Percentiles rank a stretch among this genome's conserved stretches.
phyloP scores from a whole-genome alignment of 1,140 invertebrate genomes.

The Zaprionus taronus region DNA sequence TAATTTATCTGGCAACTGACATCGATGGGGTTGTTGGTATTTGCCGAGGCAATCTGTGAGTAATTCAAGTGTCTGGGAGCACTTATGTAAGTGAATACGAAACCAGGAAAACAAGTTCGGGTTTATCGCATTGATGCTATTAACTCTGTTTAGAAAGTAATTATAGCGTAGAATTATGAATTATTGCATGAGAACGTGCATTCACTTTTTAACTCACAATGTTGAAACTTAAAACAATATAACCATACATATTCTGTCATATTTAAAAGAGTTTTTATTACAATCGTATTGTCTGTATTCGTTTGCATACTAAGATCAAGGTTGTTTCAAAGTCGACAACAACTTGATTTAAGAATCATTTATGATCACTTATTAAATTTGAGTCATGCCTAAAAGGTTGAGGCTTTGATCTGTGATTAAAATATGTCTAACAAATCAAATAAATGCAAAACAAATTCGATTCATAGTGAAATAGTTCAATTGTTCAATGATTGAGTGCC shows the following conservation, averaged over 20 bases:
- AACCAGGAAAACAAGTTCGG: conserved; percentile 33
- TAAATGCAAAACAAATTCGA: background rate
- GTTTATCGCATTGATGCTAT: background rate
- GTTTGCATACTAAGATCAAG: background rate
- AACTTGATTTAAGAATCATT: background rate
- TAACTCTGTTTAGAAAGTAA: background rate
- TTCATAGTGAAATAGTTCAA: background rate
- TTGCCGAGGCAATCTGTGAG: conserved; percentile 27
- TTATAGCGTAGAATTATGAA: background rate
- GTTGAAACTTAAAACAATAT: background rate
- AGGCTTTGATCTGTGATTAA: background rate
- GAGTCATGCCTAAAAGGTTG: background rate
- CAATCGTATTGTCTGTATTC: background rate
- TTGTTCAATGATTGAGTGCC: conserved; percentile 3
- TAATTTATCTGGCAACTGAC: conserved; percentile 45
- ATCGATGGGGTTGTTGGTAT: conserved; percentile 38
- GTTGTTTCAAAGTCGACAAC: background rate
- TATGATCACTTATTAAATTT: background rate
- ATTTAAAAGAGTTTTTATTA: too few species aligned
- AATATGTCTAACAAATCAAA: background rate
- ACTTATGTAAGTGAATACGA: conserved; percentile 17
- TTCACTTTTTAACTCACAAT: background rate
- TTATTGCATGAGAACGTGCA: background rate
- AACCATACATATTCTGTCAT: too few species aligned
- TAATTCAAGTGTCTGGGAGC: conserved; percentile 33